Evolutionary conservation across 2,113 vertebrate genomes (phyloP), one percentile per base, ranked within the genome.

Genomic region (Indri indri): DNA sequence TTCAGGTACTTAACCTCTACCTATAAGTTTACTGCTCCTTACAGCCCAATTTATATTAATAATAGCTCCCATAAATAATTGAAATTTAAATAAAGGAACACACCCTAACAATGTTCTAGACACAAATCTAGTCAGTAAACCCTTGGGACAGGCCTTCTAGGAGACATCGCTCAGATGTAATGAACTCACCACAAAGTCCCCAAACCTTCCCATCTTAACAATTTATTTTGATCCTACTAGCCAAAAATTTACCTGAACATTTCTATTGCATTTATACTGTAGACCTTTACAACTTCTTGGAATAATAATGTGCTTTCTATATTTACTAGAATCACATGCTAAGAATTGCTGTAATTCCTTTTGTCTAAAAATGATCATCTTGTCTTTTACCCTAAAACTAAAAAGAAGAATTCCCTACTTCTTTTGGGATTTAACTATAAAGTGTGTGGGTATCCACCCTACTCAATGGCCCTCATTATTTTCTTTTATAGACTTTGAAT

Each of bases 401-500:
- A 63, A 63, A 50, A 81, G n/a, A 90, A 34, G 30, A 91, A 93
- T 65, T 89, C 37, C 30, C 76, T 89, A 63, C 20, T 71, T 37
- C 57, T 90, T 87, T 85, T 22, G 27, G 70, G n/a, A 94, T 91
- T 91, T 74, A 40, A 18, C 74, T 59, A 71, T 82, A 83, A 94
- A 95, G 9, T 74, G 22, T 87, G 17, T 74, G 65, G 57, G 32
- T 76, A 54, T 90, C 68, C 65, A 92, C 47, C 14, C 81, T 77
- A 71, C 73, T 94, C 79, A 66, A 50, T 50, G 63, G 61, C 61
- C 50, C 32, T 91, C 83, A 30, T 73, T 94, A 85, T 89, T 96
- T 86, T 92, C 76, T 94, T 95, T 94, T 93, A 87, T 57, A 94
- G 91, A 91, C 91, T 97, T 82, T 88, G 63, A 93, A 82, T 96